These are phyloP conservation scores for Lepidothrix coronata DNA, from an alignment of 2,113 vertebrate species.

Conservation along the genomic window DNA sequence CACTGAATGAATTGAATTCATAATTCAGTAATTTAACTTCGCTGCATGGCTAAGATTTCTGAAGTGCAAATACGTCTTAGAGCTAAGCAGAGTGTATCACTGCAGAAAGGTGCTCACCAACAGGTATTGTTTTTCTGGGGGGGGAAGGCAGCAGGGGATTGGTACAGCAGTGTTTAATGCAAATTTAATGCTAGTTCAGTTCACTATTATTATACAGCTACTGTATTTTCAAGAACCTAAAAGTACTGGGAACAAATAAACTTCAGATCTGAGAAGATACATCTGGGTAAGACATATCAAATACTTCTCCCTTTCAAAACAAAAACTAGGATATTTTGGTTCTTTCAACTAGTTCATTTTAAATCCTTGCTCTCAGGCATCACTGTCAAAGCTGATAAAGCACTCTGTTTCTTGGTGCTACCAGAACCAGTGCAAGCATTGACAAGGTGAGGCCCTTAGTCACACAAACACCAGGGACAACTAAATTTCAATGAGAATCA, in stretches of 20 bases:
- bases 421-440: neutral
- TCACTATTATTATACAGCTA: neutral
- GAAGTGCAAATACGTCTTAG: neutral
- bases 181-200: neutral
- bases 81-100: neutral
- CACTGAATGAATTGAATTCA: neutral
- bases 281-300: neutral
- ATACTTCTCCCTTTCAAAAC: neutral
- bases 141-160: rapidly evolving
- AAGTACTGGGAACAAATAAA: neutral
- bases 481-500: slow-evolving; percentile 8
- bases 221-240: neutral
- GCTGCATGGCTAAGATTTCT: neutral
- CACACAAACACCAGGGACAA: neutral
- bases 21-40: neutral
- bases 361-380: neutral
- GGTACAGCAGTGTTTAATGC: neutral
- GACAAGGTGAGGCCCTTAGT: neutral
- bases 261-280: neutral
- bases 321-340: neutral
- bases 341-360: neutral
- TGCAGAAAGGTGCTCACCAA: neutral
- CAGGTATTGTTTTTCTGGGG: neutral
- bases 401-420: neutral
- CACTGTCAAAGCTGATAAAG: slow-evolving; percentile 11